A percentile compares a stretch with the other conserved stretches of the same genome.
Evolutionary conservation across 92 coral and sea anemone genomes (phyloP).

Genomic region (Desmophyllum pertusum): DNA sequence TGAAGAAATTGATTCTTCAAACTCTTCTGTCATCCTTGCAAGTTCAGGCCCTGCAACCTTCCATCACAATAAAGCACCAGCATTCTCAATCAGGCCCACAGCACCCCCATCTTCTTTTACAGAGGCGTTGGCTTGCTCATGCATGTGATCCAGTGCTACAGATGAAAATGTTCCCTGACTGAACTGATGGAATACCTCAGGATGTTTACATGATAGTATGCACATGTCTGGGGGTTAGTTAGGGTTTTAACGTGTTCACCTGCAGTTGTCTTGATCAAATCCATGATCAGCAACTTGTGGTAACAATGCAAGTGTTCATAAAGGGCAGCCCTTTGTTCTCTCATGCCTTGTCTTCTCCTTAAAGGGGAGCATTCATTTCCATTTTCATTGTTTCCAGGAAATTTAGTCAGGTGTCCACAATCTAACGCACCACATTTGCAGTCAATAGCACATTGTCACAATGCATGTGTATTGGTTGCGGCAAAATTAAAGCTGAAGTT

Average conservation of each 20-base stretch:
- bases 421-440: constrained; percentile 57
- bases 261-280: constrained; percentile 30
- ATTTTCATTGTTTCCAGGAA: constrained; percentile 14
- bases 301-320: constrained; percentile 2
- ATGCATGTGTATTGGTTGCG: constrained; percentile 52
- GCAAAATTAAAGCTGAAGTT: neutral
- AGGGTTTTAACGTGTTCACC: constrained; percentile 32
- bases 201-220: no score
- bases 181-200: constrained; percentile 54
- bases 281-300: constrained; percentile 47
- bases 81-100: no score
- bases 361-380: neutral
- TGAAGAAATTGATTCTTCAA: no score
- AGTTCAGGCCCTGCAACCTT: no score
- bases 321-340: constrained; percentile 29
- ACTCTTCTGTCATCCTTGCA: no score
- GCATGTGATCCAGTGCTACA: no score
- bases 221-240: constrained; percentile 34
- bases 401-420: constrained; percentile 43
- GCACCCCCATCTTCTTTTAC: no score
- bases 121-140: no score
- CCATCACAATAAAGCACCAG: no score
- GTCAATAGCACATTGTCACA: constrained; percentile 64
- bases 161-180: no score
- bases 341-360: neutral